Base-by-base conservation (phyloP, 23 tunicate genomes). In the Halocynthia roretzi region DNA sequence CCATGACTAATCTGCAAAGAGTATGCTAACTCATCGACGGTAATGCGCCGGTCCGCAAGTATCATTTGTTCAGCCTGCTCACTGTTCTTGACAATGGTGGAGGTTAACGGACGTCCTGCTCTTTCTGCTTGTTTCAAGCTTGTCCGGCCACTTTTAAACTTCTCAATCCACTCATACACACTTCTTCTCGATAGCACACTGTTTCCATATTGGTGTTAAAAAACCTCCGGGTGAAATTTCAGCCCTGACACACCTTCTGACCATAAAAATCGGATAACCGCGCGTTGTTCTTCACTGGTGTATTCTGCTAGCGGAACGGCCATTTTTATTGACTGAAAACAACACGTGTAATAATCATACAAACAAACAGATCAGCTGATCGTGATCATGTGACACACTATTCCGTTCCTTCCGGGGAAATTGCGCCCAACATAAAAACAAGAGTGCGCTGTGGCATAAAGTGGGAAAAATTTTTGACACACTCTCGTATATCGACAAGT, bases 21-120 rank as follows among this genome's bases (percentile, higher is more conserved):
- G 54, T 62, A 70, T 77, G 81, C 81, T 44, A 77, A 21, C 72
- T 44, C 53, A 62, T 77, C 72, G 56, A 62, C 56, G 17, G 81
- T 44, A 62, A 77, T 77, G 81, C 70, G 72, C 72, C 62, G 81
- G 81, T 77, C 51, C 56, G 53, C 53, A 5, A 77, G 56, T 77
- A 77, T 77, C 81, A 77, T 77, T 77, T 77, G 53, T 77, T 77
- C 69, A 61, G 54, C 52, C 56, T 6, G 81, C 81, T 62, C 81
- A 77, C 54, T 77, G 22, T 77, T 77, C 72, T 62, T 70, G 50
- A 56, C 81, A 77, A 53, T 62, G 72, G 81, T 62, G 70, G 81
- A 61, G 81, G 72, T 62, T 77, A 69, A 77, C 62, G 72, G 72
- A 75, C 80, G 80, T 56, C 80, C 70, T 62, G 81, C 72, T 77